Evolutionary conservation across 2,797 vertebrate species (phyloP).

Genomic region (Staurois parvus): DNA sequence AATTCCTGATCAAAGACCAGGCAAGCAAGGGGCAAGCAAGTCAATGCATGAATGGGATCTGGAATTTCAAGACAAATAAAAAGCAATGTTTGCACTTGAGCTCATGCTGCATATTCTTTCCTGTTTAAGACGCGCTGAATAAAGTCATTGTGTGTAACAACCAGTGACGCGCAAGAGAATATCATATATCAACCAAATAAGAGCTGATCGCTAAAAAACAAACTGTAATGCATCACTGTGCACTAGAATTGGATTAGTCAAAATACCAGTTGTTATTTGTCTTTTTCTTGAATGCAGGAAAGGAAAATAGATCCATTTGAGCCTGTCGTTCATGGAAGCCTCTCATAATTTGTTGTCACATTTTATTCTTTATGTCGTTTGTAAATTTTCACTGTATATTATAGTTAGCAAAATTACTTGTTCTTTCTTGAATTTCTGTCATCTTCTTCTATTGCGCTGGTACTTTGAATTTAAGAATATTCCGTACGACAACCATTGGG

Average conservation of each 20-base stretch:
- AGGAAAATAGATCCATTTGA: constrained; percentile 38
- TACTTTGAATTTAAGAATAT: background rate
- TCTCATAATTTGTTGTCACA: constrained; percentile 48
- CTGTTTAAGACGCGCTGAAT: constrained; percentile 27
- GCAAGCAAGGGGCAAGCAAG: background rate
- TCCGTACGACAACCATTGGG: background rate
- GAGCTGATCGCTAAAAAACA: constrained; percentile 34
- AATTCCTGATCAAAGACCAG: background rate
- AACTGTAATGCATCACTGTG: constrained; percentile 46
- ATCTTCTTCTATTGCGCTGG: background rate
- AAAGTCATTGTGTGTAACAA: constrained; percentile 43
- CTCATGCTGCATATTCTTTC: constrained; percentile 29
- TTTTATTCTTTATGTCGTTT: constrained; percentile 40
- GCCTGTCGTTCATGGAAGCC: constrained; percentile 22
- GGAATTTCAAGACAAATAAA: background rate
- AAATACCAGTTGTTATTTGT: constrained; percentile 53
- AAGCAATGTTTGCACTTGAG: constrained; percentile 29
- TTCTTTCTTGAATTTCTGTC: background rate
- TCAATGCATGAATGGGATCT: background rate
- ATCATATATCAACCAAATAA: constrained; percentile 51
- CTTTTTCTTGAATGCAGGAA: constrained; percentile 41
- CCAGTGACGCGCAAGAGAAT: constrained; percentile 32
- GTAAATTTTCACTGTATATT: constrained; percentile 38
- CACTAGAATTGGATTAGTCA: constrained; percentile 46
- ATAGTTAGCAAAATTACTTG: background rate